Evolutionary conservation across 2,113 vertebrate genomes (phyloP), one percentile per base, ranked within the genome.

Genomic region (Myrmecobius fasciatus): DNA sequence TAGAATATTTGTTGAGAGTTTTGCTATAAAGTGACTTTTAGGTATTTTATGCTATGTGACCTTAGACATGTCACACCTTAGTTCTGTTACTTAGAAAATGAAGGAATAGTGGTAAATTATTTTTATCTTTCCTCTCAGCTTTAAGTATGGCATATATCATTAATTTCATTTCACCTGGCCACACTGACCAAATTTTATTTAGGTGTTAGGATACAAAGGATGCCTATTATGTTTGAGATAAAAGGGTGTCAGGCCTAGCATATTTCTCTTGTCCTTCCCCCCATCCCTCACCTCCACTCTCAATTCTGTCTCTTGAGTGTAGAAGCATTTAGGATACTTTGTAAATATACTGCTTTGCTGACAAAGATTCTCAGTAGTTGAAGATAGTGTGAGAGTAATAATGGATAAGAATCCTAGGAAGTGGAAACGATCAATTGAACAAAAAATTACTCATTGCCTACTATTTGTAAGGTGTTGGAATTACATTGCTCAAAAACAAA

Each of bases 1-100:
- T 9, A 75, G 53, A 95, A 48, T 90, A 95, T 94, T 91, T 92
- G 3, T 31, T 25, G 48, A 67, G 47, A 94, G 25, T 96, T 90
- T 94, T 92, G 26, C 54, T 60, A 4, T 90, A 1, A 47, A 95
- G 48, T 75, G 2, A 17, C 20, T 83, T 43, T 75, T 75, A 75
- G 17, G n/a, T 36, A 22, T 36, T 75, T 60, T 31, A 20, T 75
- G 36, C 60, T 75, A 5, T 75, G 36, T 75, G n/a, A 24, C n/a
- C 67, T 83, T 83, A 20, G 36, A 43, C 1, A 43, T 83, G 67
- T 43, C n/a, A 43, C 7, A 43, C 67, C 20, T 83, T 83, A 8
- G 20, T 83, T 43, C 43, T 83, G n/a, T 43, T 43, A 43, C 7
- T 9, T 43, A 83, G 36, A 83, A 83, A 83, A 43, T 83, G 17